These are phyloP conservation scores for Pangasianodon gigas DNA, from an alignment of 2,113 vertebrate genomes.

Conservation along the genomic window DNA sequence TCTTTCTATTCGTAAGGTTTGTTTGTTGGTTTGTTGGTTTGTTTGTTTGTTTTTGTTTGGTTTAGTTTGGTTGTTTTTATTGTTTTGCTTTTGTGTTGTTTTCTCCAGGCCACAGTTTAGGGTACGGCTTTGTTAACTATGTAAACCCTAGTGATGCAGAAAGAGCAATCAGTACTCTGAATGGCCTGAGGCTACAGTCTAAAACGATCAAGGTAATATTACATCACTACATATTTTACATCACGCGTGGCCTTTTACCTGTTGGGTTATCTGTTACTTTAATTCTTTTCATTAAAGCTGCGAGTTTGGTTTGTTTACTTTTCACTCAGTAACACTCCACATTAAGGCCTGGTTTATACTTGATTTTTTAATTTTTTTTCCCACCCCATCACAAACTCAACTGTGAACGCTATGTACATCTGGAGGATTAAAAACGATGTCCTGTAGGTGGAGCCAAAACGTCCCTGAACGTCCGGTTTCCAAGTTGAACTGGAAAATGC, in stretches of 20 bases:
- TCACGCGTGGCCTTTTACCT: slow-evolving; percentile 46
- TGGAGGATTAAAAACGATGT: background rate
- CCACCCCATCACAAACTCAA: background rate
- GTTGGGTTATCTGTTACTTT: slow-evolving; percentile 46
- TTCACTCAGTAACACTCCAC: slow-evolving; percentile 27
- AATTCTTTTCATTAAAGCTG: slow-evolving; percentile 45
- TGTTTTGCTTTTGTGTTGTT: slow-evolving; percentile 74
- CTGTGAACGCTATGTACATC: background rate
- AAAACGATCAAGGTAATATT: slow-evolving; percentile 98
- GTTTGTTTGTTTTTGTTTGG: slow-evolving; percentile 73
- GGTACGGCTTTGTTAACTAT: slow-evolving; percentile 99
- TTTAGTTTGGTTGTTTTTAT: slow-evolving; percentile 77
- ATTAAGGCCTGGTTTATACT: background rate
- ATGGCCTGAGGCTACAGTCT: slow-evolving; percentile 98
- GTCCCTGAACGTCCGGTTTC: background rate
- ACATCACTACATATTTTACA: slow-evolving; percentile 62
- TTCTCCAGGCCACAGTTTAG: slow-evolving; percentile 96
- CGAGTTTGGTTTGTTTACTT: background rate
- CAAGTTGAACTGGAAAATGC: background rate
- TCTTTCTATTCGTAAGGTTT: slow-evolving; percentile 68
- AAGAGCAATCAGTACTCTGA: slow-evolving; percentile 98
- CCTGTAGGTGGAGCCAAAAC: background rate
- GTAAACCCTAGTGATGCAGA: slow-evolving; percentile 98
- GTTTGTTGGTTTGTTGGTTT: slow-evolving; percentile 76
- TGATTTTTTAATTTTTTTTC: background rate